These are phyloP conservation scores for Microcebus ravelobensis DNA, from an alignment of 2,113 vertebrate genomes.

Conservation along the genomic window DNA sequence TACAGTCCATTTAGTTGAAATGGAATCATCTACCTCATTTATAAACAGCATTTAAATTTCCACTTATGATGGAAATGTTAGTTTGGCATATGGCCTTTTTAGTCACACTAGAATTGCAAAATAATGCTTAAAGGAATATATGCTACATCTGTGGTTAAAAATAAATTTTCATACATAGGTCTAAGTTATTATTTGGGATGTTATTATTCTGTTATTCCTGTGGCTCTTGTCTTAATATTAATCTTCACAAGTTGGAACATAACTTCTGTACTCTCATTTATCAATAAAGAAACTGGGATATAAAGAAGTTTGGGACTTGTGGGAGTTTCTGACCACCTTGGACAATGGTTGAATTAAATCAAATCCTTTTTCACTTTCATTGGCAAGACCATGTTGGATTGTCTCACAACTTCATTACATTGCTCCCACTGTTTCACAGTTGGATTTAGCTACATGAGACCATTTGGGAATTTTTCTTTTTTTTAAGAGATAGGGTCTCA, in stretches of 20 bases:
- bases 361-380: not conserved
- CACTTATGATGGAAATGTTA: constrained; percentile 9
- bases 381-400: not conserved
- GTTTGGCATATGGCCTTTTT: constrained; percentile 27
- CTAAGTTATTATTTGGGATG: not conserved
- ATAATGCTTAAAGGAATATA: not conserved
- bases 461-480: not conserved
- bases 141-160: not conserved
- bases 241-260: constrained; percentile 18
- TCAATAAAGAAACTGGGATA: not conserved
- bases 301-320: not conserved
- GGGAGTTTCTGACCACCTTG: not conserved
- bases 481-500: no score
- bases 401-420: not conserved
- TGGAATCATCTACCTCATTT: constrained; percentile 20
- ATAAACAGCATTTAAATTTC: constrained; percentile 22
- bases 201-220: not conserved
- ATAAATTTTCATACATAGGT: constrained; percentile 13
- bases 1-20: constrained; percentile 37
- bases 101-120: constrained; percentile 46
- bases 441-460: not conserved
- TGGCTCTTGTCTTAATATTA: not conserved
- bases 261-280: not conserved
- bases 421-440: not conserved
- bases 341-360: not conserved